Evolutionary conservation across 2,113 vertebrate genomes (phyloP), one percentile per base, ranked within the genome.

Genomic region (Rissa tridactyla): DNA sequence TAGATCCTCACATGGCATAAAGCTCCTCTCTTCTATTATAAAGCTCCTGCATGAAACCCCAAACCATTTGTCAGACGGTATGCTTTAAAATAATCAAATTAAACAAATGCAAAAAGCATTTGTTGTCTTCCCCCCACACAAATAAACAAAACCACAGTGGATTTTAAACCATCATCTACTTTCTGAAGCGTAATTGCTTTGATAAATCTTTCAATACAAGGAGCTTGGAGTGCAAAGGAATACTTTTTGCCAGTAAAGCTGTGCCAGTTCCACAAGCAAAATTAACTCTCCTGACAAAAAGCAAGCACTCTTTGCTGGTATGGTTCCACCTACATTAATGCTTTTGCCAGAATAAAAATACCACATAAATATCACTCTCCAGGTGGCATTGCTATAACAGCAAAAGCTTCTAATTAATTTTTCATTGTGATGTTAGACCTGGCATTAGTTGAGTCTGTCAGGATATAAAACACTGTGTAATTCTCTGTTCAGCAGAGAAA

Each of bases 11-110:
- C 99, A 99, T 5, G 98, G 98, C 38, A 97, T 96, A 71, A 99
- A 99, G 91, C 99, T 99, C 95, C 98, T 98, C 97, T 99, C 99
- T 98, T 99, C 99, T 70, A 99, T 97, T 76, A 99, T 98, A 92
- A 98, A 96, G 96, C 98, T 99, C 98, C 99, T 99, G 94, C 73
- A 80, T 6, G 38, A 93, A 93, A 96, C 4, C 85, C 73, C 80
- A 97, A 94, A 95, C 47, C 38, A 90, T 58, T 90, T 81, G 44
- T 87, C 97, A 96, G 96, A 88, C 0, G 4, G 36, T 23, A 30
- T 12, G 11, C 89, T 91, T 96, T 29, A 73, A 86, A 94, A 91
- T 27, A 93, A 88, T 54, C 85, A 81, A 54, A 96, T 95, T 69
- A 96, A 94, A 92, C 72, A 69, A 84, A 54, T 69, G 66, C 64